Base-by-base conservation (phyloP, 2,888 invertebrate genomes). In the Dascillus cervinus region DNA sequence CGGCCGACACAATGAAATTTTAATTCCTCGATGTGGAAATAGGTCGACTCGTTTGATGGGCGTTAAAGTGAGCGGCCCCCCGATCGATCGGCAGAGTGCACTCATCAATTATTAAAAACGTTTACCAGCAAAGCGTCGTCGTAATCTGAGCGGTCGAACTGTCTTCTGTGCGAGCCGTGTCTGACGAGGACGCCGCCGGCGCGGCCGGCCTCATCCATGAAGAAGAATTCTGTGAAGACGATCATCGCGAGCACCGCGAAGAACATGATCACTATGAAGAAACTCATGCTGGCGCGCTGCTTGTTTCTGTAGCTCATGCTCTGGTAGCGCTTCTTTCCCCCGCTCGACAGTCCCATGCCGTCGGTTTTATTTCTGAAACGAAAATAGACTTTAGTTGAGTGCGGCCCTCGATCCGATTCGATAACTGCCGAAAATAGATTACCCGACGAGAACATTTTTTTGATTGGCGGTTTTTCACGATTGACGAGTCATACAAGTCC, bases 261-360 rank as follows among this genome's bases (percentile, higher is more conserved):
- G 66, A 91, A 90, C 72, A 88, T 86, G 49, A 90, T 77, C 43
- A 90, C 88, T 62, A 90, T 82, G 66, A 89, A 80, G 68, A 90
- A 89, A 56, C 87, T 88, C 75, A 88, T 81, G 62, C 85, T 83
- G 48, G 87, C 86, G 49, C 88, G 75, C 63, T 88, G 86, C 54
- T 82, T 75, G 63, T 69, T 77, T 60, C 71, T 73, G 35, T 57
- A 58, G 11, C 29, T 31, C 4, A 14, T 2, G 32, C 47, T 54
- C 24, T 50, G 42, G 39, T 56, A 50, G 33, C 53, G 55, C 41
- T 57, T 58, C 34, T 56, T 55, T 26, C 37, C 59, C 17, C 58
- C 58, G 39, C 59, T 60, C 33, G 51, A 52, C 29, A 56, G 50
- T n/a, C 59, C 59, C 61, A 61, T 61, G 10, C 24, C 32, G 13